Evolutionary conservation across 2,113 vertebrate species (phyloP).

Genomic region (Sterna hirundo): DNA sequence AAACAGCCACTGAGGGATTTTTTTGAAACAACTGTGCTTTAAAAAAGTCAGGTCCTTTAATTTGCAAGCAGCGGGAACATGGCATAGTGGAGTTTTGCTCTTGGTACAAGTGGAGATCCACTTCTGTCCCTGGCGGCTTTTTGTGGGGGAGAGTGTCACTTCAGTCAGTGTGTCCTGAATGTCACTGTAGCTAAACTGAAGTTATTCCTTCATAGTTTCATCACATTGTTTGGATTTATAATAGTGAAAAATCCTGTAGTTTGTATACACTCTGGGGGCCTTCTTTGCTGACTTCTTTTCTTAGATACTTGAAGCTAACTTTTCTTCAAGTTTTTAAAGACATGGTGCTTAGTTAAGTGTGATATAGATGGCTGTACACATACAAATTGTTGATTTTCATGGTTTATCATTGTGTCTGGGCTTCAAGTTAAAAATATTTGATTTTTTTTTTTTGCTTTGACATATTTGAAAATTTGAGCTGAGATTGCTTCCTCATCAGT

Average conservation of each 20-base stretch:
- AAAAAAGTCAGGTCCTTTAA: not conserved
- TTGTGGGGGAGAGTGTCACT: not conserved
- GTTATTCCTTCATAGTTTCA: not conserved
- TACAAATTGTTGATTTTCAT: not conserved
- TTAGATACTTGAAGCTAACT: not conserved
- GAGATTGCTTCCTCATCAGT: not conserved
- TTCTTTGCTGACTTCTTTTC: not conserved
- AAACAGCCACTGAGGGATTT: not conserved
- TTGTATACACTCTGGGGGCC: not conserved
- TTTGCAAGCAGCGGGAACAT: not conserved
- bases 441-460: not conserved
- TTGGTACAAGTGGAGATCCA: not conserved
- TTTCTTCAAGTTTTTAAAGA: not conserved
- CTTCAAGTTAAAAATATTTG: not conserved
- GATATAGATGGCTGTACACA: not conserved
- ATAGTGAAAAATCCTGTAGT: not conserved
- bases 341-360: not conserved
- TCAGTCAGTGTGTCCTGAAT: not conserved
- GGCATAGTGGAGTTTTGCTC: not conserved
- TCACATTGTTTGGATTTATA: not conserved
- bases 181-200: not conserved
- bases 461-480: not conserved
- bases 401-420: not conserved
- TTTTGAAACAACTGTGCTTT: not conserved
- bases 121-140: not conserved